These are phyloP conservation scores for Drosophila tani DNA, from an alignment of 1,140 invertebrate genomes.

Conservation along the genomic window DNA sequence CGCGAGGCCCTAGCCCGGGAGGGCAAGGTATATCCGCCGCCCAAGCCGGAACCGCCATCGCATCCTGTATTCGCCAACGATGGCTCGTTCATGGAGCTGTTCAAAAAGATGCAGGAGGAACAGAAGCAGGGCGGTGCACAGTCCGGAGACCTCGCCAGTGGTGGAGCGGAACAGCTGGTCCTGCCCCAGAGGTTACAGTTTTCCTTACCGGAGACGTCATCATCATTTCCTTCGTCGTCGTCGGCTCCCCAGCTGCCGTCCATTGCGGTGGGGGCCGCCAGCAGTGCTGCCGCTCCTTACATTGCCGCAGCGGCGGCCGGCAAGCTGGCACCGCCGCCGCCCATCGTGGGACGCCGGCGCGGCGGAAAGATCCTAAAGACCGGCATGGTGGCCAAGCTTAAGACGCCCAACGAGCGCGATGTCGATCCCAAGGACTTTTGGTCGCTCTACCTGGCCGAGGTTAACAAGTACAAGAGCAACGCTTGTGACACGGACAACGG, in stretches of 20 bases:
- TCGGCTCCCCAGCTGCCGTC: slow-evolving; percentile 46
- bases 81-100: slow-evolving; percentile 95
- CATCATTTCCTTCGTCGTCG: background rate
- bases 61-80: slow-evolving; percentile 91
- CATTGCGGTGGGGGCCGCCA: slow-evolving; percentile 81
- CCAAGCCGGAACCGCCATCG: slow-evolving; percentile 76
- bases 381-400: slow-evolving; percentile 94
- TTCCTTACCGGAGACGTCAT: slow-evolving; percentile 33
- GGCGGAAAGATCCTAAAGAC: slow-evolving; percentile 95
- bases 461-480: slow-evolving; percentile 95
- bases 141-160: background rate
- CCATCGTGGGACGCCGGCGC: slow-evolving; percentile 91
- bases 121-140: slow-evolving; percentile 84
- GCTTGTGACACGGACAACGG: slow-evolving; percentile 96
- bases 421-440: slow-evolving; percentile 93
- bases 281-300: slow-evolving; percentile 73
- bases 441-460: slow-evolving; percentile 96
- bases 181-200: slow-evolving; percentile 24
- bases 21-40: slow-evolving; percentile 83
- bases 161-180: slow-evolving; percentile 2
- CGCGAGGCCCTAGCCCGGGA: slow-evolving; percentile 75
- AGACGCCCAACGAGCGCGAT: slow-evolving; percentile 87
- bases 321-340: slow-evolving; percentile 69
- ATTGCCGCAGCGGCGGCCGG: slow-evolving; percentile 84
- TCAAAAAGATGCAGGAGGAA: slow-evolving; percentile 94